Conservation (phyloP, 1,140 invertebrate species). For the Psilanteris sp. region DNA sequence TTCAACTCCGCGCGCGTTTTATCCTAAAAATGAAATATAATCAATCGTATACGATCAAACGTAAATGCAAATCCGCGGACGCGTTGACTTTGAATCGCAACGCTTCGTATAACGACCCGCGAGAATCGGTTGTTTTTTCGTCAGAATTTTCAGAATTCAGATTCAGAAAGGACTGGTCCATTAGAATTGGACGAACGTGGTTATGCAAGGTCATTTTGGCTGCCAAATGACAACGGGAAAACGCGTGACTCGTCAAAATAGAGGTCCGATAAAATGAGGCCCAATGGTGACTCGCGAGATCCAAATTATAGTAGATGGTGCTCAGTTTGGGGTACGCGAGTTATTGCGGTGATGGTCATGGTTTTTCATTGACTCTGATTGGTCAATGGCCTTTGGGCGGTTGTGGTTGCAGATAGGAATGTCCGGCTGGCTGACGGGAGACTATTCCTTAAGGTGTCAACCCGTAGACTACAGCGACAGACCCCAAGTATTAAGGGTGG, state of each 20-base stretch:
- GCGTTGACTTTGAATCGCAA: no score
- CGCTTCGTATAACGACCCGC: no score
- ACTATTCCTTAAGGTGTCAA: slow-evolving; percentile 96
- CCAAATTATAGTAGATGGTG: slow-evolving; percentile 30
- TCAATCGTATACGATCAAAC: no score
- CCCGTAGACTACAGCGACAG: slow-evolving; percentile 95
- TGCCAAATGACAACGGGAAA: no score
- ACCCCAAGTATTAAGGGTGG: slow-evolving; percentile 93
- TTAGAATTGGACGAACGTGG: no score
- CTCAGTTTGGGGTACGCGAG: slow-evolving; percentile 31
- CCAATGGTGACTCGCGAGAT: slow-evolving; percentile 22
- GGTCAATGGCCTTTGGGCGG: slow-evolving; percentile 75
- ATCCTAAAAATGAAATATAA: no score
- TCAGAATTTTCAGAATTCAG: no score
- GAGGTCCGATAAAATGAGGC: background rate
- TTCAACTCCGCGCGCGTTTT: no score
- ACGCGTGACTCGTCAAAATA: slow-evolving; percentile 2
- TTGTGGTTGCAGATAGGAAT: slow-evolving; percentile 89
- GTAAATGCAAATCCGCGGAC: no score
- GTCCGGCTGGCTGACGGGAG: slow-evolving; percentile 92
- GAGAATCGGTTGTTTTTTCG: no score
- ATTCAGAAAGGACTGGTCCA: no score
- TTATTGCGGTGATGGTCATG: slow-evolving; percentile 61
- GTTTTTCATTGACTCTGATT: slow-evolving; percentile 66
- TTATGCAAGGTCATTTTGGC: no score